Base-by-base conservation (phyloP, 1,140 invertebrate genomes). In the Caerostris darwini region DNA sequence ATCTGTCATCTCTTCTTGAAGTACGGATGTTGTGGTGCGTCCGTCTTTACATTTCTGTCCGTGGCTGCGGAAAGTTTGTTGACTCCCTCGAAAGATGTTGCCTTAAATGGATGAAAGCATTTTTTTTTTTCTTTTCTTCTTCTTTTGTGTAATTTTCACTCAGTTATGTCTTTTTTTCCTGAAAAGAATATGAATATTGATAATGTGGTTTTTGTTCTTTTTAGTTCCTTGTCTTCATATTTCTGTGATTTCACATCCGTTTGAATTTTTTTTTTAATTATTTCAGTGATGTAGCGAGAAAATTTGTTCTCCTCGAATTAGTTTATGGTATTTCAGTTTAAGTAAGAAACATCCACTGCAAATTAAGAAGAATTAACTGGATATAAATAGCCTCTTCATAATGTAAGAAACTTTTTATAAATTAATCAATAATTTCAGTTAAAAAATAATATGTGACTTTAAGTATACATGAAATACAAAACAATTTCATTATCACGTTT, bases 21-120 rank as follows among this genome's bases (percentile, higher is more conserved):
- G 58, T 61, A 82, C 90, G 90, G 90, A 91, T 91, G 34, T 34
- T 34, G 90, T 61, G 56, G 57, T 50, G 19, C 57, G n/a, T 59
- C 53, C 61, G 7, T 91, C 58, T 61, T 91, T 59, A 34, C 50
- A 82, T 91, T 58, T 91, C 57, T 82, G 56, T 59, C 77, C 90
- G 77, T 59, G 53, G 19, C 69, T 91, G 90, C 90, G 90, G 90
- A 91, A 91, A 91, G 90, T 91, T 91, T 91, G 71, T 82, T 82
- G 90, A 91, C 90, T 82, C 58, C 61, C 59, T 17, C 64, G 14
- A 53, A 88, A 19, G 7, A 57, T 34, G 12, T 85, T 85, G 56
- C 19, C 83, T 56, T 54, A 8, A 34, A 64, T 34, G 86, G 50
- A 64, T 83, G 82, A 88, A 64, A 61, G n/a, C 17, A 7, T 10